Percentiles rank a stretch among this genome's conserved stretches.
phyloP scores from a whole-genome alignment of 2,888 invertebrate species.

The Chrysolina americana region DNA sequence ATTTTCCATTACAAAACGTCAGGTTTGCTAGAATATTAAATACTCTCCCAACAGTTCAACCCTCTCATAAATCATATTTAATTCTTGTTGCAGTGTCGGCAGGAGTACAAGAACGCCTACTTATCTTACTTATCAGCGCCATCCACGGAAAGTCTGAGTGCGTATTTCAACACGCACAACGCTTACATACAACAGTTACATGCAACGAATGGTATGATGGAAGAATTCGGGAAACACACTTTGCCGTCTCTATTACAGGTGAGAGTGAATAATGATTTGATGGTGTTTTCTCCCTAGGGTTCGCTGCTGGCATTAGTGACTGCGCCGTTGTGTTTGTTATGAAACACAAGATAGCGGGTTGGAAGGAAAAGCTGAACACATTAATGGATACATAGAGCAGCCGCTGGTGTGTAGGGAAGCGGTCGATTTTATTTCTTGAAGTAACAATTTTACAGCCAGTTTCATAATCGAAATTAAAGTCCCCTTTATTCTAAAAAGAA shows the following conservation, averaged over 20 bases:
- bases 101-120: constrained; percentile 90
- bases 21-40: constrained; percentile 12
- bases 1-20: too few relatives aligned
- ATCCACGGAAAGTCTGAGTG: constrained; percentile 79
- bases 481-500: too few relatives aligned
- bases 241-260: constrained; percentile 90
- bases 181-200: constrained; percentile 93
- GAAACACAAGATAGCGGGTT: not conserved
- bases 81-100: constrained; percentile 79
- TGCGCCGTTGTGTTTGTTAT: not conserved
- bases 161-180: constrained; percentile 93
- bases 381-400: too few relatives aligned
- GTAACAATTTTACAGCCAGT: too few relatives aligned
- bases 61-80: constrained; percentile 5
- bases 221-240: constrained; percentile 88
- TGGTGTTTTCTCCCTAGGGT: not conserved
- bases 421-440: too few relatives aligned
- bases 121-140: constrained; percentile 83
- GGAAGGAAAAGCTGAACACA: not conserved
- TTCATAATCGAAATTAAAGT: too few relatives aligned
- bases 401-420: too few relatives aligned
- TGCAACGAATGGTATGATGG: constrained; percentile 93
- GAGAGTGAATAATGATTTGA: constrained; percentile 24
- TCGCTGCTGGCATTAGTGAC: not conserved
- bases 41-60: not conserved